These are phyloP conservation scores for Psittacula echo DNA, from an alignment of 2,797 vertebrate species.

Conservation along the genomic window DNA sequence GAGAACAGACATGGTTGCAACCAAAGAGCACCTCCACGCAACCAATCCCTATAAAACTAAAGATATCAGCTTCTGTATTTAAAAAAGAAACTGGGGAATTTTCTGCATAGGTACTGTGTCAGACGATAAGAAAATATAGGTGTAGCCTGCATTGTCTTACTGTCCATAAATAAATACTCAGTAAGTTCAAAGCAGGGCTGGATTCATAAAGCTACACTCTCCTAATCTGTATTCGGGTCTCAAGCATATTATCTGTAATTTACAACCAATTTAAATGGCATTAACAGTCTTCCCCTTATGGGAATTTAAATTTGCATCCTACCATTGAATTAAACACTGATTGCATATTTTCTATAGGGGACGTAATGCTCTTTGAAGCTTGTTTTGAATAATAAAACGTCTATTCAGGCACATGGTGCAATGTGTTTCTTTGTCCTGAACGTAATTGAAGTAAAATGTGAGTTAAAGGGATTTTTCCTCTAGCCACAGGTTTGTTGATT, in stretches of 20 bases:
- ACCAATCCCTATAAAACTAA: not conserved
- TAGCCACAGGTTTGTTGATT: slow-evolving; percentile 78
- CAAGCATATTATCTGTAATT: slow-evolving; percentile 84
- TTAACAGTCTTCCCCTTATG: slow-evolving; percentile 82
- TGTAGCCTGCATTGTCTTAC: slow-evolving; percentile 67
- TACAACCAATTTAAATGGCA: slow-evolving; percentile 86
- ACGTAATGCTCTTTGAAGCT: slow-evolving; percentile 77
- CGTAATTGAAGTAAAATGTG: slow-evolving; percentile 79
- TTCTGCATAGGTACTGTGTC: slow-evolving; percentile 30
- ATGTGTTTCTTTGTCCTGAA: slow-evolving; percentile 77
- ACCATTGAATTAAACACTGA: slow-evolving; percentile 83
- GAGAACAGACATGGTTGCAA: slow-evolving; percentile 27
- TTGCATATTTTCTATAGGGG: slow-evolving; percentile 82
- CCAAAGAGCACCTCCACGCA: slow-evolving; percentile 12
- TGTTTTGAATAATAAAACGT: slow-evolving; percentile 83
- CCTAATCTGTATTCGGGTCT: slow-evolving; percentile 83
- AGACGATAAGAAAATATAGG: slow-evolving; percentile 61
- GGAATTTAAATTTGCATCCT: slow-evolving; percentile 84
- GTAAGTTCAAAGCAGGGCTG: slow-evolving; percentile 72
- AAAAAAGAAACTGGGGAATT: slow-evolving; percentile 48
- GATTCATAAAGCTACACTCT: slow-evolving; percentile 76
- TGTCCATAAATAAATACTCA: slow-evolving; percentile 75
- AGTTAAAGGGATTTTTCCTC: slow-evolving; percentile 78
- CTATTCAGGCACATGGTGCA: slow-evolving; percentile 76
- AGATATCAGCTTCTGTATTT: slow-evolving; percentile 31